Evolutionary conservation across 2,888 invertebrate genomes (phyloP).

Genomic region (Acleris holmiana): DNA sequence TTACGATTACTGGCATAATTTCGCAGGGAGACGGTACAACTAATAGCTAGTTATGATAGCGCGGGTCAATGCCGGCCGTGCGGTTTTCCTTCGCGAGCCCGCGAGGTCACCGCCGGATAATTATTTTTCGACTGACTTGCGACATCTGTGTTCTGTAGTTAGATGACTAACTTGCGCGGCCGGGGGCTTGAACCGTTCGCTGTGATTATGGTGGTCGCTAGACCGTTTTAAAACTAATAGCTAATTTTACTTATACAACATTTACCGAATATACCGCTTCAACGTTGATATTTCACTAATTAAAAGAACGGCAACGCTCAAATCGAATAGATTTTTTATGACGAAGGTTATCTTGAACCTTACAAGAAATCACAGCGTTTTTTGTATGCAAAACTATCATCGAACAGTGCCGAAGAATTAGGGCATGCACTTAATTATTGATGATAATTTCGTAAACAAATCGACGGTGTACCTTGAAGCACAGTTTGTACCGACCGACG

Average conservation of each 20-base stretch:
- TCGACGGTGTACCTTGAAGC: too few relatives aligned
- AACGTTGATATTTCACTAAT: too few relatives aligned
- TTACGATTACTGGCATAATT: constrained; percentile 34
- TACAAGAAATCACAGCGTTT: too few relatives aligned
- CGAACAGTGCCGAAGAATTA: too few relatives aligned
- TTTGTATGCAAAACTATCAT: too few relatives aligned
- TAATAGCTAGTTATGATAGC: constrained; percentile 29
- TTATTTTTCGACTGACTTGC: constrained; percentile 75
- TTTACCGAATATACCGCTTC: too few relatives aligned
- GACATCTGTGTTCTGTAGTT: constrained; percentile 51
- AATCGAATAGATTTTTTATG: too few relatives aligned
- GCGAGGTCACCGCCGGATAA: constrained; percentile 76
- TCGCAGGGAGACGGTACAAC: constrained; percentile 24
- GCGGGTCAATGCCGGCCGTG: constrained; percentile 72
- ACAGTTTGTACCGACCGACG: too few relatives aligned
- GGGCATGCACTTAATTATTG: too few relatives aligned
- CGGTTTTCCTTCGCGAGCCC: constrained; percentile 65
- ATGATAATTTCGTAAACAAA: too few relatives aligned
- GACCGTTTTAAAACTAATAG: constrained; percentile 9
- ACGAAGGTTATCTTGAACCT: too few relatives aligned
- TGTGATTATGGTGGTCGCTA: constrained; percentile 4
- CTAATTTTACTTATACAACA: not conserved
- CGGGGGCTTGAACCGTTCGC: constrained; percentile 12
- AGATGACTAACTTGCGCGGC: constrained; percentile 54
- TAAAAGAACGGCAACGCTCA: too few relatives aligned